Conservation (phyloP, 37 sponge, comb jelly and placozoan genomes). For the Ianthella basta region DNA sequence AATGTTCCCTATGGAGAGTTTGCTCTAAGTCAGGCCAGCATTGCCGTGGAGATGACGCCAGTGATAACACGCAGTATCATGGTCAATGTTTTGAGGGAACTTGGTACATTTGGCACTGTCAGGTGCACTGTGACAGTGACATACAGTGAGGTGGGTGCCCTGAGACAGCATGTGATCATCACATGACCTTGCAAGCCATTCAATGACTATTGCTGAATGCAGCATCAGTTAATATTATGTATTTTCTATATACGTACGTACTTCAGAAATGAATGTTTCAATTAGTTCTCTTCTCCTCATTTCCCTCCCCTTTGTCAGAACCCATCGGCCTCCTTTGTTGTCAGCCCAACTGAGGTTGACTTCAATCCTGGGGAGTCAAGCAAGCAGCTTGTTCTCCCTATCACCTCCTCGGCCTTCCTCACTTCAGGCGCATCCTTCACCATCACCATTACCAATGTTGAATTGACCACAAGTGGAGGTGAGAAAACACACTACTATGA, state of each 20-base stretch:
- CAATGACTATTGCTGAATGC: too few relatives aligned
- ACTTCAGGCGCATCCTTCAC: constrained; percentile 47
- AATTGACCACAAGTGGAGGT: constrained; percentile 16
- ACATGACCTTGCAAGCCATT: background rate
- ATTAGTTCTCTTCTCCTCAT: constrained; percentile 57
- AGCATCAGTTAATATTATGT: background rate
- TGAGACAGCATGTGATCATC: background rate
- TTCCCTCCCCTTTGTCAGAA: background rate
- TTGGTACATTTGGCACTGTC: constrained; percentile 41
- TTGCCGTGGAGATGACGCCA: background rate
- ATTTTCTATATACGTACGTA: background rate
- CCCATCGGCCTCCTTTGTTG: background rate
- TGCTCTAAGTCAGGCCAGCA: constrained; percentile 14
- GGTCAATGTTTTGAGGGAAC: constrained; percentile 41
- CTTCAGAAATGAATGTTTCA: background rate
- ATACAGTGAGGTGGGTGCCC: constrained; percentile 42
- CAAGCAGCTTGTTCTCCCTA: constrained; percentile 28
- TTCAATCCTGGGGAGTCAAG: background rate
- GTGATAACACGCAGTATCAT: constrained; percentile 23
- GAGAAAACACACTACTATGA: background rate
- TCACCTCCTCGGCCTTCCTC: constrained; percentile 48
- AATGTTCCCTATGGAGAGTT: constrained; percentile 62
- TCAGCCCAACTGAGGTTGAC: constrained; percentile 2
- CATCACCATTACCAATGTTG: constrained; percentile 47
- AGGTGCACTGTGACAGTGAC: constrained; percentile 19